Percentiles rank a stretch among this genome's conserved stretches.
Conservation (phyloP, 2,113 vertebrate genomes). For the Pelobates fuscus region DNA sequence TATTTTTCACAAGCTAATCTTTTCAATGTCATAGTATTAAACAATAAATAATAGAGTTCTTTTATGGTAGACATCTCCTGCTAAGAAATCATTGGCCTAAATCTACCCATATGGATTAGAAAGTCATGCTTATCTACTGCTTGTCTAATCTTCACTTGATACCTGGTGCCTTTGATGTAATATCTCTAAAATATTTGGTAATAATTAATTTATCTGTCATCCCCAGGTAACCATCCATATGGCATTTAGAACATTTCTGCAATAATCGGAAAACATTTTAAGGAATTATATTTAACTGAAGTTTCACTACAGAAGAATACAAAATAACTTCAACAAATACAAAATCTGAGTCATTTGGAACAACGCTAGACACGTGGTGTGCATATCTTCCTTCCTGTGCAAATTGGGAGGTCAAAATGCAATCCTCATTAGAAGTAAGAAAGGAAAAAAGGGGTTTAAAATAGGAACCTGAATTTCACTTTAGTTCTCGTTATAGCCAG, state of each 20-base stretch:
- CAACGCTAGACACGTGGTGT: no score
- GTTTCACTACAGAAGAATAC: no score
- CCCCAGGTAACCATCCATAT: slow-evolving; percentile 54
- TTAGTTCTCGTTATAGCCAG: no score
- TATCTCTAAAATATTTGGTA: slow-evolving; percentile 57
- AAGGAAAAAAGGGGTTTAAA: no score
- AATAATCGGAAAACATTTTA: slow-evolving; percentile 34
- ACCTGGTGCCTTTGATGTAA: slow-evolving; percentile 50
- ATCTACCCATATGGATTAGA: slow-evolving; percentile 59
- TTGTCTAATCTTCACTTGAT: slow-evolving; percentile 59
- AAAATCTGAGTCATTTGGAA: no score
- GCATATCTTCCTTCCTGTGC: no score
- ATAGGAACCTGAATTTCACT: no score
- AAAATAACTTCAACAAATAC: no score
- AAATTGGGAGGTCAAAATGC: no score
- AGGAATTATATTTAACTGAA: no score
- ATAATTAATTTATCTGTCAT: slow-evolving; percentile 50
- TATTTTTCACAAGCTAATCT: slow-evolving; percentile 44
- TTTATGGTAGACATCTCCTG: slow-evolving; percentile 53
- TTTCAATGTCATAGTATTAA: slow-evolving; percentile 52
- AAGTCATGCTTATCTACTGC: slow-evolving; percentile 60
- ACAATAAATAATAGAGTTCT: slow-evolving; percentile 60
- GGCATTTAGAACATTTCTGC: slow-evolving; percentile 54
- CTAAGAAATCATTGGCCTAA: slow-evolving; percentile 57
- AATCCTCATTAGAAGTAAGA: no score